Conservation (phyloP, 30 jellyfish, hydroid and myxozoan species). For the Turritopsis dohrnii region DNA sequence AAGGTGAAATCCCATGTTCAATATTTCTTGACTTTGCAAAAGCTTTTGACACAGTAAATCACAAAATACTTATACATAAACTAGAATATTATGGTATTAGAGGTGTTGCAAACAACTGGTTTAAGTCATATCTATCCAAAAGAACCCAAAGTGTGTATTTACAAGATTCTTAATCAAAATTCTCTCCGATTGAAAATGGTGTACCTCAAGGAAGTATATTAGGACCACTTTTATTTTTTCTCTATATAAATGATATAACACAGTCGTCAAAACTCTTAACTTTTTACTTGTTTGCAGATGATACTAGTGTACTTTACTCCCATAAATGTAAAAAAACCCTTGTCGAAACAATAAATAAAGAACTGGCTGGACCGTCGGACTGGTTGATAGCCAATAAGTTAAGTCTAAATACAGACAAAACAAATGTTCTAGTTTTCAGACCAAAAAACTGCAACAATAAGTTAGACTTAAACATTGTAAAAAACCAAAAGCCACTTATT, state of each 20-base stretch:
- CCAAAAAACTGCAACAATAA: neutral
- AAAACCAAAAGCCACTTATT: neutral
- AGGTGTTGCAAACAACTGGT: conserved; percentile 33
- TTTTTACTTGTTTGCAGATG: neutral
- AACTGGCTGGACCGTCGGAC: no score
- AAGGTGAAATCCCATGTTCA: conserved; percentile 37
- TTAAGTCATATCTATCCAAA: conserved; percentile 40
- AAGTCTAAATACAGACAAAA: neutral
- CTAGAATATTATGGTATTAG: conserved; percentile 48
- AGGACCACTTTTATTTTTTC: conserved; percentile 54
- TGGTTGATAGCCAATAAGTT: neutral
- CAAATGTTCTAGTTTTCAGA: neutral
- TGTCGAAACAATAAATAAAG: no score
- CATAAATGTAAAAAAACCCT: neutral
- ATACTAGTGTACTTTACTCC: no score
- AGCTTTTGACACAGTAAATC: conserved; percentile 56
- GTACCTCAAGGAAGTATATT: conserved; percentile 63
- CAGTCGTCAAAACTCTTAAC: neutral
- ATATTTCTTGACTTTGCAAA: conserved; percentile 40
- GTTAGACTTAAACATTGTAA: neutral
- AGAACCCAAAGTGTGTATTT: conserved; percentile 48
- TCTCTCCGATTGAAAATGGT: conserved; percentile 41
- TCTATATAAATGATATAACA: conserved; percentile 19
- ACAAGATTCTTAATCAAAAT: conserved; percentile 31
- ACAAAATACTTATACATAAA: conserved; percentile 19